Percentiles rank a stretch among this genome's conserved stretches.
phyloP scores from a whole-genome alignment of 2,888 invertebrate species.

The Hoplodrina ambigua region DNA sequence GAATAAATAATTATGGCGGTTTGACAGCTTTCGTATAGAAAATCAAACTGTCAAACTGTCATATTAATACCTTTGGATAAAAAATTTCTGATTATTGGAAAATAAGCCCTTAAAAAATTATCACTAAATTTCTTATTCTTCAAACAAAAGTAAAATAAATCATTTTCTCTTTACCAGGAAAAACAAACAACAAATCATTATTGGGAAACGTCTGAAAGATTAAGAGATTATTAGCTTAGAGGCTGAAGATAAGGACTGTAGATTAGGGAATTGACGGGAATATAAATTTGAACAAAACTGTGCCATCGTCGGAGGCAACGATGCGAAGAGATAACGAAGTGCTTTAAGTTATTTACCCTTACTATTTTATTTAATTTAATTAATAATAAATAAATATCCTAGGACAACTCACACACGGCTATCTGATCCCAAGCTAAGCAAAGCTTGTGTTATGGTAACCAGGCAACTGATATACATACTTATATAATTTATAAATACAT shows the following conservation, averaged over 20 bases:
- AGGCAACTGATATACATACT: no score
- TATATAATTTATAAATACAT: no score
- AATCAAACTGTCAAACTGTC: no score
- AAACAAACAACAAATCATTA: conserved; percentile 39
- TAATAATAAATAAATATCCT: no score
- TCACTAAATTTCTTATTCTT: background rate
- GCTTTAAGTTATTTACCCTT: conserved; percentile 27
- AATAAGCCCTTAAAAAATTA: background rate
- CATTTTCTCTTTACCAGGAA: background rate
- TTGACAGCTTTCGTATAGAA: no score
- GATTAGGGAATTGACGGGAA: conserved; percentile 55
- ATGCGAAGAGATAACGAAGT: conserved; percentile 61
- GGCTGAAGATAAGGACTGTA: conserved; percentile 6
- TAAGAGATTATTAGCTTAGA: conserved; percentile 42
- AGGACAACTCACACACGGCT: no score
- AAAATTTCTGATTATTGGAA: no score
- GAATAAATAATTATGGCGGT: no score
- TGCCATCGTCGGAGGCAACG: conserved; percentile 44
- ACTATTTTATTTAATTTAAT: conserved; percentile 8
- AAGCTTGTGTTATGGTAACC: no score
- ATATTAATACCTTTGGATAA: no score
- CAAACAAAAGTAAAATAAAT: conserved; percentile 2
- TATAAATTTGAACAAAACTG: conserved; percentile 62
- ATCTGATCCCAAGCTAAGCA: no score
- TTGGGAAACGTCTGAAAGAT: conserved; percentile 22